phyloP scores from a whole-genome alignment of 2,113 vertebrate species.

The Scytalopus superciliaris region DNA sequence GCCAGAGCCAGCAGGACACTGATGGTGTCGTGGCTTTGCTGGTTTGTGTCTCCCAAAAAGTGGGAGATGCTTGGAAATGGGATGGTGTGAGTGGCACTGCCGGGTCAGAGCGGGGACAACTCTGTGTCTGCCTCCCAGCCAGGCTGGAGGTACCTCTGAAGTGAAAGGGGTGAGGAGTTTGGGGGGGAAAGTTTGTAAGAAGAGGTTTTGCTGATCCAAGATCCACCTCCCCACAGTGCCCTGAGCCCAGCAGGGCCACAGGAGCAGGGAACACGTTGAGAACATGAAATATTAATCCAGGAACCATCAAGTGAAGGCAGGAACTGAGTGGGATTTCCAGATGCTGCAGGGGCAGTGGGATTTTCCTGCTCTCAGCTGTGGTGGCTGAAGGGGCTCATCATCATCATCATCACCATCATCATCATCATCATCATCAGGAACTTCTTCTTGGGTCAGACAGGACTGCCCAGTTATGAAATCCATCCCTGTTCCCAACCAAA shows the following conservation, averaged over 20 bases:
- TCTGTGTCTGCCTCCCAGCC: neutral
- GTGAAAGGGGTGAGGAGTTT: neutral
- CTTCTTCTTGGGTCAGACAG: neutral
- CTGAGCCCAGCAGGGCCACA: neutral
- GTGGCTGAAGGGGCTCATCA: neutral
- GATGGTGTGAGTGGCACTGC: too few relatives aligned
- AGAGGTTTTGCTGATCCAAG: neutral
- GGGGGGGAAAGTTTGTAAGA: neutral
- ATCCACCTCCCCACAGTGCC: neutral
- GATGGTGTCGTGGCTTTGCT: neutral
- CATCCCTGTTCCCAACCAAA: neutral
- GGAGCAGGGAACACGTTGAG: neutral
- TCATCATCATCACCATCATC: too few relatives aligned
- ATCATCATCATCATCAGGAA: too few relatives aligned
- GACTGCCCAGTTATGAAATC: neutral
- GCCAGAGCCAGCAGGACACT: accelerated
- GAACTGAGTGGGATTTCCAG: neutral
- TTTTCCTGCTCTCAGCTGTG: neutral
- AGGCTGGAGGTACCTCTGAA: neutral
- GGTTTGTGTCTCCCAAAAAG: neutral
- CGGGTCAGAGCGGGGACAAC: neutral
- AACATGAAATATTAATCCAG: neutral
- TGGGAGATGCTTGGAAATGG: neutral
- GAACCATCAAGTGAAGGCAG: neutral
- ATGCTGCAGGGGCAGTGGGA: neutral